Evolutionary conservation across 2,113 vertebrate genomes (phyloP), one percentile per base, ranked within the genome.

Genomic region (Heptranchias perlo): DNA sequence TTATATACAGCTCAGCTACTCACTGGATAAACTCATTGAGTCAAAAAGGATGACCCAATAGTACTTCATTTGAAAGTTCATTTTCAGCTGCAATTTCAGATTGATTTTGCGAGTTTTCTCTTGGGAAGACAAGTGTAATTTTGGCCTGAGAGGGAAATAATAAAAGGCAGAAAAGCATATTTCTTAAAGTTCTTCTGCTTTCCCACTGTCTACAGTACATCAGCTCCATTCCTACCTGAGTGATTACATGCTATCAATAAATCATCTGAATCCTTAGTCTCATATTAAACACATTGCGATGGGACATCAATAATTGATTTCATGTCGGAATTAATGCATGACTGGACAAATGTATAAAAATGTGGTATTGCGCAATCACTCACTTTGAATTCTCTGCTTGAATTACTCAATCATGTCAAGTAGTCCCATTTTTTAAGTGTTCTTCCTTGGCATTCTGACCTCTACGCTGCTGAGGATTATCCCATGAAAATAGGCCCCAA

Each of bases 251-350:
- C 94, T 95, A 69, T 95, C 94, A 95, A 95, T 95, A 95, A 95
- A 95, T 95, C 65, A 95, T 95, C 94, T 49, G 94, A 95, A 95
- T 69, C 93, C 93, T 94, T 94, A 94, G 93, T 67, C 94, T 69
- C 65, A 69, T 95, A 69, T 95, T 95, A 95, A 69, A 52, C 94
- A 95, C 65, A 95, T 23, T 95, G 47, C 65, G 44, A 73, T 35
- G 64, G 94, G 25, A 95, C 65, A 95, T 95, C 94, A 95, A 95
- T 95, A 95, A 95, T 95, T 95, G 94, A 95, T 95, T 95, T 95
- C 28, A 67, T 47, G 62, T 95, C 94, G 52, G 44, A 95, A 95
- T 95, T 67, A 95, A 67, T 69, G 94, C 94, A 95, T 52, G 94
- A 69, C 65, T 95, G 94, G 23, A 95, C 94, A 95, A 95, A 95